Evolutionary conservation across 1,140 invertebrate species (phyloP), one percentile per base, ranked within the genome.

Genomic region (Mylabris phalerata): DNA sequence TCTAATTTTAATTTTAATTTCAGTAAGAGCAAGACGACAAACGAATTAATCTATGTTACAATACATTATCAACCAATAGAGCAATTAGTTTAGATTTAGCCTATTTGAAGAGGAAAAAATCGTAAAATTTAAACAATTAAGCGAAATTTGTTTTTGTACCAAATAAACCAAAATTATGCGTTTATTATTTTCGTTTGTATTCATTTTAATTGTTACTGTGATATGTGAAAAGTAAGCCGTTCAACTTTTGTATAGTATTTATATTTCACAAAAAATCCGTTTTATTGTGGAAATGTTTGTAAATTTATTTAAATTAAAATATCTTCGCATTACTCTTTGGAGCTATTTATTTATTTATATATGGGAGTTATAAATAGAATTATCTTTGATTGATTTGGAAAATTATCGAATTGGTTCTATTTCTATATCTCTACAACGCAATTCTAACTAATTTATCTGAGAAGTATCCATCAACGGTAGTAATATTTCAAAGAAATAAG

Each of bases 21-120:
- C 72, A 84, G 83, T 84, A 80, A 76, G 82, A 71, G 80, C 80
- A 59, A 77, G 77, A 57, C 65, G 70, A 65, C 68, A 66, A 60
- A 64, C 56, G 62, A 62, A 70, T 49, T 71, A 60, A 66, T 32
- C 32, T 5, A 4, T 32, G 32, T 32, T 32, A 4, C 4, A 7
- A 32, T 32, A 32, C 32, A 32, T 32, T 4, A 32, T 32, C 32
- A 32, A 32, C 32, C 32, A 32, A 32, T 32, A 50, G 7, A 39
- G 2, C 26, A 50, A 39, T 27, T 50, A 27, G 9, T 6, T 32
- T 50, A 50, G 3, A 11, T 39, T 6, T 39, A n/a, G 27, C 13
- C 9, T 50, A 50, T 26, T 50, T 50, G 4, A 50, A 25, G 9
- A 13, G 19, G 19, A 9, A n/a, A 32, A 48, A 32, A 25, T 25